Base-by-base conservation (phyloP, 2,113 vertebrate genomes). In the Saguinus midas region DNA sequence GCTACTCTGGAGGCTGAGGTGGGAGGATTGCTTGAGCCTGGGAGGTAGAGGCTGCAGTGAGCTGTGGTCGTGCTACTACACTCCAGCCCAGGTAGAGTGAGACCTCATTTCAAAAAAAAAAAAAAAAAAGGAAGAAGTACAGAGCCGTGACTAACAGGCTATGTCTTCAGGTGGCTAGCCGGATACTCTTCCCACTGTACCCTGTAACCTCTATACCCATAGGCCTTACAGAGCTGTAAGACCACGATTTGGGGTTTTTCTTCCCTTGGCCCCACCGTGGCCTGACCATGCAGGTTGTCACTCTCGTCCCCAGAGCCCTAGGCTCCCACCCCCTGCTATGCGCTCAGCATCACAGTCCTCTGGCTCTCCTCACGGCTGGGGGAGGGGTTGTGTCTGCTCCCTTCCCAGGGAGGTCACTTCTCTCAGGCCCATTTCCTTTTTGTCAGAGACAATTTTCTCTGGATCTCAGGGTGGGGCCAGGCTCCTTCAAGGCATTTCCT, bases 401-500 rank as follows among this genome's bases (percentile, higher is more conserved):
- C 66, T 95, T 92, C 48, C 61, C 55, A 66, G 64, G 79, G 86
- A 85, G 55, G 29, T 1, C 29, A 85, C 37, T 86, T 96, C 82
- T 91, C 32, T 89, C 5, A 43, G 55, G 84, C 75, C 37, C 81
- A 90, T 98, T 98, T 98, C 98, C 98, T 98, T 97, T 97, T 48
- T 96, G 94, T 98, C 91, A 98, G 97, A 98, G 98, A 98, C 95
- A 97, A 86, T 98, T 98, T 98, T 98, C 98, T 98, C 96, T 8
- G 1, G 96, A 96, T 96, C 75, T 55, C 61, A 96, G 98, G 98
- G 98, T 98, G 98, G 98, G 97, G 97, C 98, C 96, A 90, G 75
- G 95, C 97, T 98, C 97, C 97, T 98, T 98, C 96, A 97, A 98
- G 98, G 98, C 98, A 98, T 99, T 99, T 99, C 98, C 98, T 99